A percentile compares a stretch with the other conserved stretches of the same genome.
These are phyloP conservation scores for Microcebus ravelobensis DNA, from an alignment of 2,113 vertebrate genomes.

Conservation along the genomic window DNA sequence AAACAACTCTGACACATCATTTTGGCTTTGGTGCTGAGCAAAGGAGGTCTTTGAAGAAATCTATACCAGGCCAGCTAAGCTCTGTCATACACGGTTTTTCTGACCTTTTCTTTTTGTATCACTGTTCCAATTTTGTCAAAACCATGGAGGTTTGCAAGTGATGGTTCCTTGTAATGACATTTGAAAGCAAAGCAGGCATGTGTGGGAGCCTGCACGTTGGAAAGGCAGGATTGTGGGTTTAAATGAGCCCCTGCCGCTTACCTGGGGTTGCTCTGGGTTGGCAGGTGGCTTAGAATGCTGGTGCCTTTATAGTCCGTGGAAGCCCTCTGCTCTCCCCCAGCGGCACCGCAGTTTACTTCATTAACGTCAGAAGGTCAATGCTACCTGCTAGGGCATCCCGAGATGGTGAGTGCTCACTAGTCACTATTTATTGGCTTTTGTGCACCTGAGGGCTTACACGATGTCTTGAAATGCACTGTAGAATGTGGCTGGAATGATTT, in stretches of 20 bases:
- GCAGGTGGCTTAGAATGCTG: neutral
- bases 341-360: neutral
- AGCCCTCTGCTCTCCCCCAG: too few relatives aligned
- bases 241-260: neutral
- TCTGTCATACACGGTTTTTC: constrained; percentile 64
- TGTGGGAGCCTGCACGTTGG: neutral
- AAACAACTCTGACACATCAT: constrained; percentile 80
- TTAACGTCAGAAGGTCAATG: neutral
- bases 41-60: constrained; percentile 75
- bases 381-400: too few relatives aligned
- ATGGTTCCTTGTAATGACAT: constrained; percentile 72
- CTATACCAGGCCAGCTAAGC: constrained; percentile 49
- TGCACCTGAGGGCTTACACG: neutral
- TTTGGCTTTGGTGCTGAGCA: constrained; percentile 68
- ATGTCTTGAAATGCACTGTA: neutral
- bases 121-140: constrained; percentile 77
- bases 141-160: constrained; percentile 65
- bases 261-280: neutral
- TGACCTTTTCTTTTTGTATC: constrained; percentile 75
- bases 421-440: neutral
- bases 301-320: neutral
- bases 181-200: constrained; percentile 66
- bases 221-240: neutral
- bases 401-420: neutral
- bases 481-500: neutral